A percentile compares a stretch with the other conserved stretches of the same genome.
Evolutionary conservation across 2,888 invertebrate species (phyloP).

Genomic region (Emmelina monodactyla): DNA sequence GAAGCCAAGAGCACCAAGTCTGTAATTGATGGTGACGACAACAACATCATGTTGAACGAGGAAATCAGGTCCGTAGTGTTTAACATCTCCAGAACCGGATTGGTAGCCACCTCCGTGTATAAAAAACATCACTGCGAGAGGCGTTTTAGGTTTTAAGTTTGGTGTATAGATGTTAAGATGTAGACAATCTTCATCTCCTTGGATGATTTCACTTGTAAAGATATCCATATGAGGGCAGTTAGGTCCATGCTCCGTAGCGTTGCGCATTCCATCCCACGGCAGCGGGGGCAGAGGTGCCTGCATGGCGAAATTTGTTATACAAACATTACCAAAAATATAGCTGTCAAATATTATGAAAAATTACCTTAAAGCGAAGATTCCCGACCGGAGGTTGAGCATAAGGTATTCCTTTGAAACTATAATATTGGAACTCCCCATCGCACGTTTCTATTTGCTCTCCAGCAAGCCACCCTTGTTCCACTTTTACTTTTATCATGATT

Average conservation of each 20-base stretch:
- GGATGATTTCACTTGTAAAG: slow-evolving; percentile 17
- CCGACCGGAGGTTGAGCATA: slow-evolving; percentile 59
- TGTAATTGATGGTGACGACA: slow-evolving; percentile 64
- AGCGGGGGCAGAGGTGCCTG: slow-evolving; percentile 29
- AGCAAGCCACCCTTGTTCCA: slow-evolving; percentile 25
- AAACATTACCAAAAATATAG: too few species aligned
- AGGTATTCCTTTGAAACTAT: slow-evolving; percentile 49
- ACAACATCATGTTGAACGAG: slow-evolving; percentile 57
- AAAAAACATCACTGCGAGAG: slow-evolving; percentile 32
- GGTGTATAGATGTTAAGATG: slow-evolving; percentile 34
- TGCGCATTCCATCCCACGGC: slow-evolving; percentile 31
- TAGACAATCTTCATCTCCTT: slow-evolving; percentile 31
- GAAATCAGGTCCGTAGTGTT: slow-evolving; percentile 61
- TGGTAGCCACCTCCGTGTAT: slow-evolving; percentile 33
- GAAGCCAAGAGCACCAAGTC: slow-evolving; percentile 61
- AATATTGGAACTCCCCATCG: slow-evolving; percentile 20
- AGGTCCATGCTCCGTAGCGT: slow-evolving; percentile 30
- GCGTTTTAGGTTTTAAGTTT: slow-evolving; percentile 17
- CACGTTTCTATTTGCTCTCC: slow-evolving; percentile 21
- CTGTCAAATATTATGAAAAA: too few species aligned
- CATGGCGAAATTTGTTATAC: too few species aligned
- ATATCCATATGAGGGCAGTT: slow-evolving; percentile 29
- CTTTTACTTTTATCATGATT: slow-evolving; percentile 21
- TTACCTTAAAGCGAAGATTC: slow-evolving; percentile 54
- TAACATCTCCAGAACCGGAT: slow-evolving; percentile 37